Evolutionary conservation across 2,888 invertebrate genomes (phyloP).

Genomic region (Metopia argyrocephala): DNA sequence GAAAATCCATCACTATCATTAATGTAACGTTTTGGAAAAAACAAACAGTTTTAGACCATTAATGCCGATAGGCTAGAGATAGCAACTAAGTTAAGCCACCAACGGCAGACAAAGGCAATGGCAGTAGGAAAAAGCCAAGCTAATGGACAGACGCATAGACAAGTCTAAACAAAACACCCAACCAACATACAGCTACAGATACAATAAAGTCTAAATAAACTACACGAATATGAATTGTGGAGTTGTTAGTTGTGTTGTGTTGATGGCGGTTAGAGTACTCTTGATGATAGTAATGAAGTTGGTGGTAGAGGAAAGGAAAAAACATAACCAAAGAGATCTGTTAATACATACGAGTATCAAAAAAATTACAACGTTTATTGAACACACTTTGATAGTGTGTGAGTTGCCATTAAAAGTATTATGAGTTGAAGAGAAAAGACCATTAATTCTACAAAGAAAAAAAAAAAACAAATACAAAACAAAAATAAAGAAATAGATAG

Average conservation of each 20-base stretch:
- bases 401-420: background rate
- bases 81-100: conserved; percentile 1
- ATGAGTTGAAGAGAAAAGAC: conserved; percentile 21
- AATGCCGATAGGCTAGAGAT: conserved; percentile 52
- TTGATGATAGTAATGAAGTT: conserved; percentile 3
- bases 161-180: conserved; percentile 44
- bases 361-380: conserved; percentile 23
- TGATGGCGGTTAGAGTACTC: conserved; percentile 3
- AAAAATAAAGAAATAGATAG: conserved; percentile 17
- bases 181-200: conserved; percentile 25
- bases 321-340: conserved; percentile 10
- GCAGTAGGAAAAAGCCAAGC: conserved; percentile 16
- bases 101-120: conserved; percentile 1
- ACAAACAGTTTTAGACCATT: conserved; percentile 59
- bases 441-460: conserved; percentile 40
- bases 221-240: conserved; percentile 36
- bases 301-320: conserved; percentile 29
- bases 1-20: conserved; percentile 56
- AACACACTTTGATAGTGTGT: conserved; percentile 34
- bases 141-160: conserved; percentile 28
- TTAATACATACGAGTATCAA: too few species aligned
- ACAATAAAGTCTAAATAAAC: conserved; percentile 42
- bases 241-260: background rate
- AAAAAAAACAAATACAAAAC: background rate
- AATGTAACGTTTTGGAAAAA: conserved; percentile 59